Conservation (phyloP, 2,888 invertebrate genomes). For the Melieria crassipennis region DNA sequence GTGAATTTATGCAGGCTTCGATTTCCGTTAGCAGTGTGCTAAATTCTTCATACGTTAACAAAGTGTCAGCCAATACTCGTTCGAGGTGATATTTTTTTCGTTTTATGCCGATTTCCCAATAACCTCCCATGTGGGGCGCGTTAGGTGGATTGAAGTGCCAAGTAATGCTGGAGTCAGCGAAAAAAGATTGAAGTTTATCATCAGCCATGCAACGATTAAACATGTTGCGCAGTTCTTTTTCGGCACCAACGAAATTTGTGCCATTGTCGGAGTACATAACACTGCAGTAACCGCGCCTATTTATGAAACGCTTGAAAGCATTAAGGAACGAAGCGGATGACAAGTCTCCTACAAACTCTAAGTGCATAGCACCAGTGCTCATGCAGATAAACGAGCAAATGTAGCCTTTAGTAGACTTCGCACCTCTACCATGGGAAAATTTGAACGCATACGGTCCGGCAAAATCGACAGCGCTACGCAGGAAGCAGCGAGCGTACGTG, state of each 20-base stretch:
- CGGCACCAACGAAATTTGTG: no score
- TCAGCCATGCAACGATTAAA: no score
- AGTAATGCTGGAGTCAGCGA: no score
- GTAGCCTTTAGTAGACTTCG: conserved; percentile 23
- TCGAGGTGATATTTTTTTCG: conserved; percentile 30
- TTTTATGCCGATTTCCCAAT: background rate
- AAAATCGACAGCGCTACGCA: conserved; percentile 14
- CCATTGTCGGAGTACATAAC: no score
- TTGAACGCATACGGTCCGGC: conserved; percentile 19
- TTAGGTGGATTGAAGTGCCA: no score
- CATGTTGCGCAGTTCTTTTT: no score
- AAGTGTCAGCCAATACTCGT: conserved; percentile 6
- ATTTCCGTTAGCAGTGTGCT: conserved; percentile 22
- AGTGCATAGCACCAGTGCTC: conserved; percentile 36
- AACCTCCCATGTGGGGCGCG: no score
- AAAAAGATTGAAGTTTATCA: no score
- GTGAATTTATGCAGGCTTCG: conserved; percentile 27
- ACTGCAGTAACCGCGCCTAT: no score
- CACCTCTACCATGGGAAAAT: conserved; percentile 14
- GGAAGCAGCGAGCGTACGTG: background rate
- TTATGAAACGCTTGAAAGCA: no score
- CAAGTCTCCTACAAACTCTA: conserved; percentile 12
- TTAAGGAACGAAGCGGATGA: no score
- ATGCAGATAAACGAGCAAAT: conserved; percentile 27
- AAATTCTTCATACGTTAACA: conserved; percentile 32